Conservation (phyloP, 1,140 invertebrate genomes). For the Panagrolaimus sp. region DNA sequence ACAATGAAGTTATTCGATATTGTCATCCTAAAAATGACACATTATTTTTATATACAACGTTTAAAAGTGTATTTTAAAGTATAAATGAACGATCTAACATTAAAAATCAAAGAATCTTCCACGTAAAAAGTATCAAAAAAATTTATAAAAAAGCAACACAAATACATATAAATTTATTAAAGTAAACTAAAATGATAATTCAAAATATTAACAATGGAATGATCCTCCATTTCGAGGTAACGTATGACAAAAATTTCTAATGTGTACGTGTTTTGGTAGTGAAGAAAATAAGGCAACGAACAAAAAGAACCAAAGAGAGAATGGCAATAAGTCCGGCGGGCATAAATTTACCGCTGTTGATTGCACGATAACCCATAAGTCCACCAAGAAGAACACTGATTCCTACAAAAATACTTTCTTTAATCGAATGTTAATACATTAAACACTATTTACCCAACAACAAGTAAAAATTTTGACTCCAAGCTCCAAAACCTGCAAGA, state of each 20-base stretch:
- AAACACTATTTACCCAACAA: constrained; percentile 24
- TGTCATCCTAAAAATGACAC: neutral
- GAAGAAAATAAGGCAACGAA: constrained; percentile 16
- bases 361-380: constrained; percentile 82
- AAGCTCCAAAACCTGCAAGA: constrained; percentile 32
- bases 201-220: no score
- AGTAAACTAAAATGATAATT: no score
- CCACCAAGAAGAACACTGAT: constrained; percentile 71
- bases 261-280: neutral
- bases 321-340: constrained; percentile 77
- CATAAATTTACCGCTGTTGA: constrained; percentile 85
- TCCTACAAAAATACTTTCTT: constrained; percentile 46
- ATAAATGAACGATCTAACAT: no score
- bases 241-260: neutral
- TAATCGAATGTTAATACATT: neutral
- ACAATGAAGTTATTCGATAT: neutral
- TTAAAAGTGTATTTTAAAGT: no score
- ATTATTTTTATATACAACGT: no score
- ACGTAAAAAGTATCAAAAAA: no score
- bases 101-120: no score
- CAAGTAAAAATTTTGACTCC: constrained; percentile 26
- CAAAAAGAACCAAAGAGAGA: constrained; percentile 17
- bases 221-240: no score
- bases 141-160: no score
- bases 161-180: no score